These are phyloP conservation scores for Batillaria attramentaria DNA, from an alignment of 1,140 invertebrate genomes.

Conservation along the genomic window DNA sequence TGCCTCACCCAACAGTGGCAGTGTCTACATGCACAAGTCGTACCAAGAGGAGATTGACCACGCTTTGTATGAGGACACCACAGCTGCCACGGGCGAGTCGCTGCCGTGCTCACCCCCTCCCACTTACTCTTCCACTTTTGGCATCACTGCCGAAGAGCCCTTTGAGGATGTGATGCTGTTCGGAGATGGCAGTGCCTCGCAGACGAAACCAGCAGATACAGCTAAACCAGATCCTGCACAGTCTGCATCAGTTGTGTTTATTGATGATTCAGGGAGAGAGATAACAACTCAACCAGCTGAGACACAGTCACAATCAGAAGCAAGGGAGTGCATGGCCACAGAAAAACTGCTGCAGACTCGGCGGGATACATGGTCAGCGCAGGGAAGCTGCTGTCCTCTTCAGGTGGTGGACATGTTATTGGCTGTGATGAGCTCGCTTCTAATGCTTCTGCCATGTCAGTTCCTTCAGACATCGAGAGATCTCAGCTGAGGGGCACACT, in stretches of 20 bases:
- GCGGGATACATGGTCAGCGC: too few relatives aligned
- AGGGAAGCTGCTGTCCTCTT: too few relatives aligned
- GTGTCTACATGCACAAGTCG: not conserved
- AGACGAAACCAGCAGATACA: not conserved
- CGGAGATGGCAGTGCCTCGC: not conserved
- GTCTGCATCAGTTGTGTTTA: not conserved
- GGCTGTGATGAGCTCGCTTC: too few relatives aligned
- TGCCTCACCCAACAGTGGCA: not conserved
- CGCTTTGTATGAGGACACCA: slow-evolving; percentile 1
- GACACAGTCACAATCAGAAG: too few relatives aligned
- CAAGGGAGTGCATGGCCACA: too few relatives aligned
- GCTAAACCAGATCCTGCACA: not conserved
- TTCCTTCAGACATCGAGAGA: too few relatives aligned
- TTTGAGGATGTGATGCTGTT: not conserved
- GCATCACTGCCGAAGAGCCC: not conserved
- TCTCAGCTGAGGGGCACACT: too few relatives aligned
- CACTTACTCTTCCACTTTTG: not conserved
- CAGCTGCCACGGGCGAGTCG: not conserved
- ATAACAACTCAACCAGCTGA: too few relatives aligned
- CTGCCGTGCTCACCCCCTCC: not conserved
- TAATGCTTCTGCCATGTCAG: too few relatives aligned
- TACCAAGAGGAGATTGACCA: slow-evolving; percentile 25
- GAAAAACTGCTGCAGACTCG: too few relatives aligned
- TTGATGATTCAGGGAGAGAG: not conserved
- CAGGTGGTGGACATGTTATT: too few relatives aligned